Percentiles rank a stretch among this genome's conserved stretches.
These are phyloP conservation scores for Muscicapa adusta DNA, from an alignment of 2,113 vertebrate genomes.

Conservation along the genomic window DNA sequence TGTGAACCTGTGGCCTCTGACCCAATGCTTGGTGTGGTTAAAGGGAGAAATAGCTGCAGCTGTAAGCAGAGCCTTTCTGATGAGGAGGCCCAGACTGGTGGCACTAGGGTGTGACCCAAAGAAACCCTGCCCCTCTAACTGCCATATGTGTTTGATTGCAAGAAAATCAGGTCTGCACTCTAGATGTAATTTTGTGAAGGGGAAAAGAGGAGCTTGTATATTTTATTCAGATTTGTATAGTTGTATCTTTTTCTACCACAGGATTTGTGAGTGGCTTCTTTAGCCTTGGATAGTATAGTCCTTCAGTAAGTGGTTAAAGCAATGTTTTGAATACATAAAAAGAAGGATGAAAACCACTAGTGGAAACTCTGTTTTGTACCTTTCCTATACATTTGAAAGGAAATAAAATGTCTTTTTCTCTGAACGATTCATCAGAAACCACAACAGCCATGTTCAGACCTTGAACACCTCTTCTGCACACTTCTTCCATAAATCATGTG, in stretches of 20 bases:
- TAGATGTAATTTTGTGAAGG: background rate
- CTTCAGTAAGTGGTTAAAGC: background rate
- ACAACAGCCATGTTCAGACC: background rate
- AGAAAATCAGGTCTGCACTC: background rate
- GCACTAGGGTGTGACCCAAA: background rate
- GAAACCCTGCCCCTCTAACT: background rate
- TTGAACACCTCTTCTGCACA: background rate
- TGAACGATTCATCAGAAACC: background rate
- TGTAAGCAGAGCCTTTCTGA: background rate
- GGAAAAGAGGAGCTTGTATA: background rate
- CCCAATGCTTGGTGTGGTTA: background rate
- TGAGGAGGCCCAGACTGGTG: background rate
- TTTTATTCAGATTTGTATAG: conserved; percentile 31
- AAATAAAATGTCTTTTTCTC: background rate
- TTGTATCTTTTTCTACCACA: conserved; percentile 29
- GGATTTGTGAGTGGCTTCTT: background rate
- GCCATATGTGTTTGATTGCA: background rate
- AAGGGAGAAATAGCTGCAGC: background rate
- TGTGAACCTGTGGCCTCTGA: background rate
- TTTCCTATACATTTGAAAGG: conserved; percentile 35
- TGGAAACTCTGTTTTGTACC: background rate
- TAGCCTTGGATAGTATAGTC: background rate
- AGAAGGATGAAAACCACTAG: conserved; percentile 15
- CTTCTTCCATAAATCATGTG: background rate
- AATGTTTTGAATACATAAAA: conserved; percentile 16